Evolutionary conservation across 2,888 invertebrate genomes (phyloP).

Genomic region (Pseudococcus longispinus): DNA sequence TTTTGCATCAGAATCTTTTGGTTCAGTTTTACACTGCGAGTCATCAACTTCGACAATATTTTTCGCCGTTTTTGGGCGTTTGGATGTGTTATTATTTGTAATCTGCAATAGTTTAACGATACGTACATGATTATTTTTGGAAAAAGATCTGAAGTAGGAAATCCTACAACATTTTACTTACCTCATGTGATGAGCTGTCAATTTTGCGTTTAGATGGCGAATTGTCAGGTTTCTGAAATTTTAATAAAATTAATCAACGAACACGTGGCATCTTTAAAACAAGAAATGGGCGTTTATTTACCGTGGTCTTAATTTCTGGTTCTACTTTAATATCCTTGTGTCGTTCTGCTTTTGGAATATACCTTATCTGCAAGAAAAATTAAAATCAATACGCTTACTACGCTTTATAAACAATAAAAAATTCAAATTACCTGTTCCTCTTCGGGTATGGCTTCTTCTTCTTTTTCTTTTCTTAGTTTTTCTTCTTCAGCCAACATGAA

Average conservation of each 20-base stretch:
- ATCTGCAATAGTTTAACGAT: neutral
- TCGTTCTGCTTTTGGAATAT: constrained; percentile 8
- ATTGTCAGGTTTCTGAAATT: neutral
- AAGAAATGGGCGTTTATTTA: neutral
- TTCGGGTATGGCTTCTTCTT: neutral
- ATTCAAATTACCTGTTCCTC: neutral
- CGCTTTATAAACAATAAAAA: neutral
- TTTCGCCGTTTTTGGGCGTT: neutral
- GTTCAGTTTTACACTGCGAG: neutral
- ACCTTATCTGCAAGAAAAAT: neutral
- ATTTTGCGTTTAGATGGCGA: neutral
- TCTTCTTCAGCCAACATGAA: constrained; percentile 37
- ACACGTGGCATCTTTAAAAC: neutral
- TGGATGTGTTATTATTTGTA: neutral
- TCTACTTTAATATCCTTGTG: neutral
- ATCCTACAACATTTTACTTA: neutral
- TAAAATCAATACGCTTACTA: too few relatives aligned
- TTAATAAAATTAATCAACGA: neutral
- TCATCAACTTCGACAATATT: neutral
- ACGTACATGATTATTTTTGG: too few relatives aligned
- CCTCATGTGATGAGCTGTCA: neutral
- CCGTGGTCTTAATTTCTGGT: neutral
- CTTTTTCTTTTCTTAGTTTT: constrained; percentile 30
- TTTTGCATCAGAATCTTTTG: neutral
- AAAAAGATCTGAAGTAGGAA: neutral